Evolutionary conservation across 2,888 invertebrate genomes (phyloP), one percentile per base, ranked within the genome.

Genomic region (Timema podura): DNA sequence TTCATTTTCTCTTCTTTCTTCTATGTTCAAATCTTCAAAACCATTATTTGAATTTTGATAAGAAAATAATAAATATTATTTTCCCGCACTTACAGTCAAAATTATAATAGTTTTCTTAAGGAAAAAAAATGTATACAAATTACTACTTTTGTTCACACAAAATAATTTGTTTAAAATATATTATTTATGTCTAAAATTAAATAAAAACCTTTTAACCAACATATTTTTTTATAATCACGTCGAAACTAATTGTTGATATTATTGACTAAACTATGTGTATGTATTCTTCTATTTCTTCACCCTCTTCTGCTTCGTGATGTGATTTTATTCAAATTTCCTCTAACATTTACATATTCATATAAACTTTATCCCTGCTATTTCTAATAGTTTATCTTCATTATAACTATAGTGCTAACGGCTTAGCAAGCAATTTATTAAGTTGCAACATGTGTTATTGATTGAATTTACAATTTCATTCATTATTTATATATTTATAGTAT

Each of bases 341-440:
- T 59, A 68, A 47, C 59, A 46, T 48, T 48, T 65, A 66, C 68
- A 48, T 15, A 69, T 59, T 59, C 48, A 59, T 68, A 46, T 47
- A 45, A 64, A 8, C 30, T 59, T 57, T 70, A 64, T 48, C 15
- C 64, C 64, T 49, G 54, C 44, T 66, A 65, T 71, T 48, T 45
- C 48, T 65, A 64, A 68, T 65, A 68, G 61, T 64, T 54, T 49
- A 67, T 67, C 44, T 57, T 57, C 44, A 48, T 46, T 65, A 61
- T 64, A 49, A 68, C 65, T 68, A 64, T 68, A 72, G 61, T 67
- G 66, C 73, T 71, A 71, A 69, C 71, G 70, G 71, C 70, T 68
- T 71, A 69, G 67, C 71, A 73, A 73, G 73, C 73, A 70, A 30
- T 30, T 70, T 67, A 64, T 71, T 71, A 71, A 61, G 10, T 11